These are phyloP conservation scores for Matsumyia berberina DNA, from an alignment of 2,888 invertebrate species.

Conservation along the genomic window DNA sequence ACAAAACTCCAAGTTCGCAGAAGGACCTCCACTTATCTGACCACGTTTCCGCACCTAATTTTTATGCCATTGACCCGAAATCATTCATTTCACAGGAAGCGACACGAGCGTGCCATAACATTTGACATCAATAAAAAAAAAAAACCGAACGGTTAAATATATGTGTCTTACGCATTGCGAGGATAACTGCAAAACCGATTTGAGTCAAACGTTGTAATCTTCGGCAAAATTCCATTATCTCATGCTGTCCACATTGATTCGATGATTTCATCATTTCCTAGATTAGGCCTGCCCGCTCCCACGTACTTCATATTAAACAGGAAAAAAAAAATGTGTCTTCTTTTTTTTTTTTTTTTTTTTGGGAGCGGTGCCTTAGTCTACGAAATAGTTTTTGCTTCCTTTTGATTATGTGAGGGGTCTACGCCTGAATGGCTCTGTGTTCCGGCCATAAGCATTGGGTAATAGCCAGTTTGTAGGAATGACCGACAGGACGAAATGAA, in stretches of 20 bases:
- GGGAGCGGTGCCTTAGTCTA: not conserved
- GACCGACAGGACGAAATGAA: slow-evolving; percentile 14
- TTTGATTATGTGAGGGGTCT: slow-evolving; percentile 70
- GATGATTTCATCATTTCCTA: slow-evolving; percentile 43
- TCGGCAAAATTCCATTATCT: slow-evolving; percentile 42
- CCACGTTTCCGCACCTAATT: not conserved
- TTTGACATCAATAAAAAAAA: slow-evolving; percentile 56
- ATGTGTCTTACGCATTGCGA: slow-evolving; percentile 14
- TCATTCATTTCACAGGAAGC: slow-evolving; percentile 26
- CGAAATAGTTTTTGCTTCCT: slow-evolving; percentile 46
- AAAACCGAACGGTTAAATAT: not conserved
- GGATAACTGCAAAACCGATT: slow-evolving; percentile 33
- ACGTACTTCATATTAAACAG: not conserved
- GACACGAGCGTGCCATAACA: slow-evolving; percentile 27
- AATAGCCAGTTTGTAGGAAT: slow-evolving; percentile 65
- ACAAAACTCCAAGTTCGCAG: not conserved
- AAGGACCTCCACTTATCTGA: no score
- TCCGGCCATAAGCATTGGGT: slow-evolving; percentile 56
- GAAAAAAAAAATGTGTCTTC: not conserved
- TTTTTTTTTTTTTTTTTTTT: not conserved
- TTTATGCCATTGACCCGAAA: slow-evolving; percentile 9
- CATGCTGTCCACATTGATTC: slow-evolving; percentile 32
- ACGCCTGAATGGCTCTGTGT: slow-evolving; percentile 57
- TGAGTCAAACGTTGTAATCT: slow-evolving; percentile 48
- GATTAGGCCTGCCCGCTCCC: not conserved